Conservation (phyloP, 1,140 invertebrate species). For the Drosophila mojavensis region DNA sequence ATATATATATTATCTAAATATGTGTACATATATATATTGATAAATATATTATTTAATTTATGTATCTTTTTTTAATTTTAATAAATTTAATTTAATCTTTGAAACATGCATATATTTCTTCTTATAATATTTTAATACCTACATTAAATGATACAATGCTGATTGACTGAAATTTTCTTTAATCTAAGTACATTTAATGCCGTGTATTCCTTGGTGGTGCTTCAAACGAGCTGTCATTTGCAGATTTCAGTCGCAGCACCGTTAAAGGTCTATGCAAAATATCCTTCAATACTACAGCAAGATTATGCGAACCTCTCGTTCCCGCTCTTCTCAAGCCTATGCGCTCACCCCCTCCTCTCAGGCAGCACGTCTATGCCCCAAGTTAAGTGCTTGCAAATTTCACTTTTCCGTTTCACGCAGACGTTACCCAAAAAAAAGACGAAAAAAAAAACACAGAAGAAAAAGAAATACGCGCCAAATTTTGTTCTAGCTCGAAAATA, state of each 20-base stretch:
- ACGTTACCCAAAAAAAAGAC: conserved; percentile 1
- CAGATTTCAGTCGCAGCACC: neutral
- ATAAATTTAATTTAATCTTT: too few species aligned
- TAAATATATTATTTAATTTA: too few species aligned
- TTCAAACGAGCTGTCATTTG: neutral
- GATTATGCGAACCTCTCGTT: neutral
- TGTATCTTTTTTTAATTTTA: too few species aligned
- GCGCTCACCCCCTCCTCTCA: too few species aligned
- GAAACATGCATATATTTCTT: too few species aligned
- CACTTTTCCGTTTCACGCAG: conserved; percentile 63
- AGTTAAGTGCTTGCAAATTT: conserved; percentile 77
- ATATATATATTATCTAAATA: too few species aligned
- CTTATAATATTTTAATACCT: too few species aligned
- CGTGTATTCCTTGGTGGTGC: neutral
- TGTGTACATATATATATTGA: too few species aligned
- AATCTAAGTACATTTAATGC: neutral
- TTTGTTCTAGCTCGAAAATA: conserved; percentile 40
- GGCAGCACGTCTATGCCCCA: conserved; percentile 27
- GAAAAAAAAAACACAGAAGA: neutral
- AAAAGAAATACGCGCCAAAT: neutral
- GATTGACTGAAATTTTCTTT: too few species aligned
- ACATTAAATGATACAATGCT: too few species aligned
- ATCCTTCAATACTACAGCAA: neutral
- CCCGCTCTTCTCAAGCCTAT: neutral
- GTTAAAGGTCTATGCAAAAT: conserved; percentile 10